phyloP scores from a whole-genome alignment of 2,797 vertebrate genomes.

The Discoglossus pictus region DNA sequence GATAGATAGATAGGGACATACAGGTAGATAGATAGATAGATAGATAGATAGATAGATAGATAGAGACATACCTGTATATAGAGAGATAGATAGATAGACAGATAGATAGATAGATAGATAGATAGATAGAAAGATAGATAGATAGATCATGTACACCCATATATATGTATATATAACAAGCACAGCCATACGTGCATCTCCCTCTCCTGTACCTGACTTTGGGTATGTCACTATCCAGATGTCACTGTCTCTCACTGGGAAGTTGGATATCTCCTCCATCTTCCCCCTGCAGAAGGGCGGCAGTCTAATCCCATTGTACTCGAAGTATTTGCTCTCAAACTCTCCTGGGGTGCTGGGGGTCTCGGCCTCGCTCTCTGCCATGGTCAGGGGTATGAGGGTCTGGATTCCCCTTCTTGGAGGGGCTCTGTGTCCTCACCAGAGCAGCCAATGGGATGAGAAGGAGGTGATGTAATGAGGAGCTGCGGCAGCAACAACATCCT shows the following conservation, averaged over 20 bases:
- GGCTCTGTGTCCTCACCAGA: conserved; percentile 17
- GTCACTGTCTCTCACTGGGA: conserved; percentile 91
- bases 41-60: too few species aligned
- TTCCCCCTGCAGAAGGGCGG: conserved; percentile 97
- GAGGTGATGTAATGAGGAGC: conserved; percentile 73
- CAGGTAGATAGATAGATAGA: too few species aligned
- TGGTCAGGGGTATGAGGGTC: conserved; percentile 69
- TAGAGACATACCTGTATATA: too few species aligned
- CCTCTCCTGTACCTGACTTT: conserved; percentile 83
- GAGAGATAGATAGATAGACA: too few species aligned
- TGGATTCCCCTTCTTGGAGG: too few species aligned
- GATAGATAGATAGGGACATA: too few species aligned
- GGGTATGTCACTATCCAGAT: conserved; percentile 98
- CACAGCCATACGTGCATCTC: too few species aligned
- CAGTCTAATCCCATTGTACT: conserved; percentile 92
- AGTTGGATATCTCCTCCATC: conserved; percentile 95
- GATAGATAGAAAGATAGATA: too few species aligned
- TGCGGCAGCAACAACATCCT: conserved; percentile 43
- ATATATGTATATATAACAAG: too few species aligned
- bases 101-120: too few species aligned
- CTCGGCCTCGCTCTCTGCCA: conserved; percentile 95
- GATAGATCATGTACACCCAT: too few species aligned
- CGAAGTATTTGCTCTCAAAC: conserved; percentile 98
- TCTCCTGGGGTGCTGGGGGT: conserved; percentile 95
- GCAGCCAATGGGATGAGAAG: too few species aligned